Evolutionary conservation across 2,113 vertebrate species (phyloP).

Genomic region (Istiophorus platypterus): DNA sequence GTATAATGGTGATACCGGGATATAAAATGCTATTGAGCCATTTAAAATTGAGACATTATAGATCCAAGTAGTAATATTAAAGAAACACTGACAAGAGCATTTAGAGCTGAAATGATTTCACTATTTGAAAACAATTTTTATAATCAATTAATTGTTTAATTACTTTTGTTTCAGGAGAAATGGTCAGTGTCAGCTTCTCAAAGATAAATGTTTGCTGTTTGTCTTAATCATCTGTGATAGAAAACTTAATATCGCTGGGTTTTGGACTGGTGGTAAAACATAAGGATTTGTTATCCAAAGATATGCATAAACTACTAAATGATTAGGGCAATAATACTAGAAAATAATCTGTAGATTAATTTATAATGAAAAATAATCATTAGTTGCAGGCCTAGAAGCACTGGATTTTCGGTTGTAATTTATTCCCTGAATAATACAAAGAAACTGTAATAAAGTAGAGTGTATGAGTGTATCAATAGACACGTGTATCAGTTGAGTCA

Average conservation of each 20-base stretch:
- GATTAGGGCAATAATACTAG: background rate
- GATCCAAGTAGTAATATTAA: background rate
- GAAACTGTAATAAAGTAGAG: background rate
- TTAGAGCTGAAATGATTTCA: background rate
- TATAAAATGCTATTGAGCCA: background rate
- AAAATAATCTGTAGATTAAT: background rate
- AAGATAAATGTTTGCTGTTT: background rate
- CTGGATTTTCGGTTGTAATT: background rate
- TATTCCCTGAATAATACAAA: background rate
- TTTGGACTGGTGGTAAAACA: slow-evolving; percentile 11
- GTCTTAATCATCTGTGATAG: background rate
- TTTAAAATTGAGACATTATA: background rate
- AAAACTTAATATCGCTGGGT: background rate
- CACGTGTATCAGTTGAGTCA: background rate
- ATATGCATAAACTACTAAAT: too few species aligned
- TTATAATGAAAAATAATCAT: background rate
- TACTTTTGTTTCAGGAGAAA: background rate
- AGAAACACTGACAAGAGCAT: background rate
- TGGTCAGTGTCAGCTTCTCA: background rate
- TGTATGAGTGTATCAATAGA: background rate
- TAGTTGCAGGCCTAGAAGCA: background rate
- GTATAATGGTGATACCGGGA: background rate
- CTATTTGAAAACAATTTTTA: background rate
- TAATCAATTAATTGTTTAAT: too few species aligned
- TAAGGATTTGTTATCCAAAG: too few species aligned